These are phyloP conservation scores for Danio albolineatus DNA, from an alignment of 2,797 vertebrate species.

Conservation along the genomic window DNA sequence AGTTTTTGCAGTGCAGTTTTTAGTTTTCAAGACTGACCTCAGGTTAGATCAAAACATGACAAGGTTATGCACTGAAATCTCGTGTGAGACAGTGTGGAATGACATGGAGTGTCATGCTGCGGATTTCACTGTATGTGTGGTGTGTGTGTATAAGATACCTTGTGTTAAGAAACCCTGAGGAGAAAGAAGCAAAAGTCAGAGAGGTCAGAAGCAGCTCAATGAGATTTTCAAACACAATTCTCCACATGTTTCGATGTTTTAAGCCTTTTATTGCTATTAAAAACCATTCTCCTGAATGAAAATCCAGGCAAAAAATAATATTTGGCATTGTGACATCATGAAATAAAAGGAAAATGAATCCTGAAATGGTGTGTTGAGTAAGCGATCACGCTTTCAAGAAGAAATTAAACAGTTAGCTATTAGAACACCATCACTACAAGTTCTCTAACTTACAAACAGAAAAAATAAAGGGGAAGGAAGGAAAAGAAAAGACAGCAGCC, in stretches of 20 bases:
- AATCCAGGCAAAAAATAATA: slow-evolving; percentile 64
- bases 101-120: slow-evolving; percentile 68
- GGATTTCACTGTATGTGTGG: slow-evolving; percentile 56
- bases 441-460: slow-evolving; percentile 45
- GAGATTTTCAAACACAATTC: slow-evolving; percentile 37
- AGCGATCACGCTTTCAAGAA: slow-evolving; percentile 56
- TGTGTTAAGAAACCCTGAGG: slow-evolving; percentile 46
- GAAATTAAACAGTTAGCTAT: slow-evolving; percentile 58
- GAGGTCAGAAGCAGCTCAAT: slow-evolving; percentile 40
- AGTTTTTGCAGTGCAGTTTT: slow-evolving; percentile 30
- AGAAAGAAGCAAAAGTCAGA: slow-evolving; percentile 29
- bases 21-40: slow-evolving; percentile 40
- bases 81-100: slow-evolving; percentile 65
- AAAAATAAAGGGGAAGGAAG: slow-evolving; percentile 17
- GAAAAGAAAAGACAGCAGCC: slow-evolving; percentile 12
- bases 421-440: slow-evolving; percentile 58
- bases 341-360: slow-evolving; percentile 30
- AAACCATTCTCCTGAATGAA: slow-evolving; percentile 69
- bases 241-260: slow-evolving; percentile 56
- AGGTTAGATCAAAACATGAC: slow-evolving; percentile 71
- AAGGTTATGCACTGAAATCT: slow-evolving; percentile 60
- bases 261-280: slow-evolving; percentile 86
- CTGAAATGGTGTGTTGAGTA: slow-evolving; percentile 47
- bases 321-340: slow-evolving; percentile 74
- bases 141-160: slow-evolving; percentile 50